Conservation (phyloP, 1,140 invertebrate genomes). For the Patella vulgata region DNA sequence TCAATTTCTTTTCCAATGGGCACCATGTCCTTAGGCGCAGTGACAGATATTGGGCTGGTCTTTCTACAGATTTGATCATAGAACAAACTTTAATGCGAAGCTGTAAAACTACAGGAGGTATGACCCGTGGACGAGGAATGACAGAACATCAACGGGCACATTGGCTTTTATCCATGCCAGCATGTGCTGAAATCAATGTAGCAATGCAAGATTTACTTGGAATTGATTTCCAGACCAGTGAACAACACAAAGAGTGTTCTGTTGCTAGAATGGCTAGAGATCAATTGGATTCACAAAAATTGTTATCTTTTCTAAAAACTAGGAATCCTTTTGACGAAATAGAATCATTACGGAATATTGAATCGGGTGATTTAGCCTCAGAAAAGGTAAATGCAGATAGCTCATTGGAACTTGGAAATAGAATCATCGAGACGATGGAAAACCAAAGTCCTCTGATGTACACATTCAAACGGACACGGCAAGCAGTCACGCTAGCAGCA, state of each 20-base stretch:
- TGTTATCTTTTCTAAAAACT: background rate
- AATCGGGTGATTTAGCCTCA: conserved; percentile 20
- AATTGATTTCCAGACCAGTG: conserved; percentile 23
- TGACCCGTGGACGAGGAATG: conserved; percentile 52
- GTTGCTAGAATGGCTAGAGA: conserved; percentile 12
- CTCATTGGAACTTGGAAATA: conserved; percentile 13
- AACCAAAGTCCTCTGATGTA: conserved; percentile 11
- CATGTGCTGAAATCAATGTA: conserved; percentile 38
- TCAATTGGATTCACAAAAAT: conserved; percentile 17
- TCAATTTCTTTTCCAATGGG: conserved; percentile 46
- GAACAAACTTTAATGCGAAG: conserved; percentile 49
- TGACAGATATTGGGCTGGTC: conserved; percentile 64
- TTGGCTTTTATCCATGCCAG: conserved; percentile 45
- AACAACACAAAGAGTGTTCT: conserved; percentile 31
- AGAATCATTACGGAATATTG: conserved; percentile 29
- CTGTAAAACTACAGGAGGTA: conserved; percentile 63
- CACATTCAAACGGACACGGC: conserved; percentile 24
- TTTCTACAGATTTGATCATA: conserved; percentile 59
- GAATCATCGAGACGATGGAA: conserved; percentile 21
- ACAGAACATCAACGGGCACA: conserved; percentile 37
- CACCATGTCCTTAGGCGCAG: conserved; percentile 33
- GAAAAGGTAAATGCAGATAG: conserved; percentile 28
- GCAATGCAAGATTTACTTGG: conserved; percentile 29
- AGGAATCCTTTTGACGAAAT: too few relatives aligned
- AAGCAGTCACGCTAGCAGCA: conserved; percentile 21